Evolutionary conservation across 2,797 vertebrate genomes (phyloP).

Genomic region (Pseudochirops corinnae): DNA sequence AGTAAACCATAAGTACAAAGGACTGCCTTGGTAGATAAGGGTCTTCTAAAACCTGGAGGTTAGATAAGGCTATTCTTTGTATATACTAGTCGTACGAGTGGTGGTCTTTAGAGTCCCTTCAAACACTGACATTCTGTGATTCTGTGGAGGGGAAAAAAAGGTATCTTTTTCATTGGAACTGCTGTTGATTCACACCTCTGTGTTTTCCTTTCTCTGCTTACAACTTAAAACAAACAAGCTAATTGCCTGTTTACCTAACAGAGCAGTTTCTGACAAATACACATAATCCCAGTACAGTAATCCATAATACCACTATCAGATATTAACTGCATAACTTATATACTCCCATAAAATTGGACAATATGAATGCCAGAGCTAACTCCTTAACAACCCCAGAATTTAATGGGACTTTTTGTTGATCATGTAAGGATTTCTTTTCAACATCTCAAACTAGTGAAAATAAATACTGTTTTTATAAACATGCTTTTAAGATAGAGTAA

Average conservation of each 20-base stretch:
- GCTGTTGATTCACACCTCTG: not conserved
- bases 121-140: not conserved
- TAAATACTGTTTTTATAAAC: not conserved
- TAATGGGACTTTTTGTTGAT: not conserved
- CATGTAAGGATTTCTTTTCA: not conserved
- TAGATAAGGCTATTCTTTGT: not conserved
- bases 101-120: not conserved
- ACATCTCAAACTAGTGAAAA: not conserved
- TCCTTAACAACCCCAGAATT: conserved; percentile 12
- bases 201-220: not conserved
- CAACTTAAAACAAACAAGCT: not conserved
- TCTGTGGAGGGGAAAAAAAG: too few species aligned
- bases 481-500: conserved; percentile 34
- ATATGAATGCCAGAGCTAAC: not conserved
- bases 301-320: not conserved
- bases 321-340: not conserved
- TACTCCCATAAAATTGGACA: not conserved
- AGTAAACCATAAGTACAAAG: not conserved
- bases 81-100: not conserved
- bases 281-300: not conserved
- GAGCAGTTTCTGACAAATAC: not conserved
- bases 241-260: not conserved
- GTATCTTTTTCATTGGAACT: not conserved
- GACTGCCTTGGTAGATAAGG: not conserved
- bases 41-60: not conserved